These are phyloP conservation scores for Calypte anna DNA, from an alignment of 2,113 vertebrate species.

Conservation along the genomic window DNA sequence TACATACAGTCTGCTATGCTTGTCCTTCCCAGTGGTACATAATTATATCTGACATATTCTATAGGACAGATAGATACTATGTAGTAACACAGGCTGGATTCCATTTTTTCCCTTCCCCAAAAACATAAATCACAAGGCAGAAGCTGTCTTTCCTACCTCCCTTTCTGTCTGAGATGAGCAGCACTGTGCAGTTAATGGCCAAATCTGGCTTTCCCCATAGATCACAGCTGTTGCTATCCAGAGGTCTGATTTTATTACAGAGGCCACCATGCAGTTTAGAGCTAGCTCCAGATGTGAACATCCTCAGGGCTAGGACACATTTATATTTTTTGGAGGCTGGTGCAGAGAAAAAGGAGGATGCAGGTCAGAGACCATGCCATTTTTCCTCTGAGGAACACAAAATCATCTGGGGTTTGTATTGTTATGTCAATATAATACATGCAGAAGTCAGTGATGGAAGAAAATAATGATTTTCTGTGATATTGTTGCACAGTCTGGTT, in stretches of 20 bases:
- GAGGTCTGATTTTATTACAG: background rate
- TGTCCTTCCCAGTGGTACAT: background rate
- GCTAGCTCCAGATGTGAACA: background rate
- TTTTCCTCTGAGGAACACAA: background rate
- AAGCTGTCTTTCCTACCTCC: background rate
- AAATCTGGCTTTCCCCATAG: background rate
- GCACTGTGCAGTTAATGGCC: background rate
- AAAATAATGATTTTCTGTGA: background rate
- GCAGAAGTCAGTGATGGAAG: background rate
- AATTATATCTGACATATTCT: background rate
- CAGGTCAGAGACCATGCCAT: background rate
- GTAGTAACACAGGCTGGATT: background rate
- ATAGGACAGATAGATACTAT: background rate
- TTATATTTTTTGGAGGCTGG: background rate
- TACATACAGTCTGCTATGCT: fast-evolving
- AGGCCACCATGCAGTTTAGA: background rate
- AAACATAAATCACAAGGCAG: background rate
- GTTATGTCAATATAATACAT: background rate
- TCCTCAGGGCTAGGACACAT: background rate
- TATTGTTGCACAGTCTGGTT: background rate
- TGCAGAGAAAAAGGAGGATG: background rate
- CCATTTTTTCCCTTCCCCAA: background rate
- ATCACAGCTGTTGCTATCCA: background rate
- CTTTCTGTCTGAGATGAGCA: background rate
- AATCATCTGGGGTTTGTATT: background rate